Evolutionary conservation across 2,888 invertebrate species (phyloP), one percentile per base, ranked within the genome.

Genomic region (Melanotus villosus): DNA sequence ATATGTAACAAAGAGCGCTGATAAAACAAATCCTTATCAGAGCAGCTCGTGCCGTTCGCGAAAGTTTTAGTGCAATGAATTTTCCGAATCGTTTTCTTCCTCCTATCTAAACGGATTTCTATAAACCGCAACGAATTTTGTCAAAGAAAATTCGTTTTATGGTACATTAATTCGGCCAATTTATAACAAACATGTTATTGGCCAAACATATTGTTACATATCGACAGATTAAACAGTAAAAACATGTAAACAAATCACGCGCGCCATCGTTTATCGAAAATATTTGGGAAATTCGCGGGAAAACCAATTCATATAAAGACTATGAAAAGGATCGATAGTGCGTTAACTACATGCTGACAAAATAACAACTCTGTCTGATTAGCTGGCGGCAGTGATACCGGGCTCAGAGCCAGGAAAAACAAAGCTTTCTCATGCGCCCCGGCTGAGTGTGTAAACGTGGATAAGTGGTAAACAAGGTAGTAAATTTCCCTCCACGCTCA

Each of bases 381-480:
- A 82, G 81, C 80, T 78, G 80, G 71, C 74, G 65, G 72, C 71
- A 65, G 66, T 69, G 75, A 76, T 76, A 75, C 76, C 78, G 77
- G 82, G 81, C 82, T 79, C 78, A 76, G 80, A 80, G 81, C 82
- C 82, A 82, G 83, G 83, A 83, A 83, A 82, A 84, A 84, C 83
- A 84, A 84, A 82, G 83, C 80, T 79, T 80, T 79, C 79, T 71
- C 73, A 63, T 71, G 78, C 77, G 78, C 79, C 79, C 79, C 77
- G 80, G 78, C 81, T 78, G 80, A 84, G 84, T 84, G 84, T 84
- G 84, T 84, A 84, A 83, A 83, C 83, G 83, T 80, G 83, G 83
- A 80, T 84, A 84, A 85, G 84, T 84, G 84, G 84, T 85, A 85
- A 85, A 85, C 84, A 85, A 84, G 84, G 84, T 85, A 84, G 84